These are phyloP conservation scores for Agelas oroides DNA, from an alignment of 37 sponge, comb jelly and placozoan genomes.

Conservation along the genomic window DNA sequence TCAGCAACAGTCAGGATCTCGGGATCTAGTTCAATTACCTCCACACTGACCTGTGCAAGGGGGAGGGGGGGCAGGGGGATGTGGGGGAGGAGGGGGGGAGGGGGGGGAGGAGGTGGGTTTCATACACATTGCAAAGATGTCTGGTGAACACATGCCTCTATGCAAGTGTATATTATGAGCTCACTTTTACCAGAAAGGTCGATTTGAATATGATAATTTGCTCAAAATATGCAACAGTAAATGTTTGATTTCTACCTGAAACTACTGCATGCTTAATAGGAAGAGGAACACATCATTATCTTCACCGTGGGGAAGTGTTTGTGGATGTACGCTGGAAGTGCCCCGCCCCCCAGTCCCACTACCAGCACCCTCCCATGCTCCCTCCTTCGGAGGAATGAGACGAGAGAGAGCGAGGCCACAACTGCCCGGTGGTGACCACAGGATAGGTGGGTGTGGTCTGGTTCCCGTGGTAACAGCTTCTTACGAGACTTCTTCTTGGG, in stretches of 20 bases:
- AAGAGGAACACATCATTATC: too few species aligned
- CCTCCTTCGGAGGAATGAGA: background rate
- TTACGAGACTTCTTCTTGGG: slow-evolving; percentile 13
- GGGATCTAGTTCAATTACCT: slow-evolving; percentile 79
- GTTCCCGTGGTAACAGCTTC: background rate
- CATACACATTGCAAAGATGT: too few species aligned
- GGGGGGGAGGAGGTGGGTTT: too few species aligned
- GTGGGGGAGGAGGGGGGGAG: background rate
- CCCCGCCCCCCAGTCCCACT: slow-evolving; percentile 90
- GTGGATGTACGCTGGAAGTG: slow-evolving; percentile 67
- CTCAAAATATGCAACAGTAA: too few species aligned
- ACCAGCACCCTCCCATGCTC: slow-evolving; percentile 39
- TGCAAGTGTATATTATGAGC: too few species aligned
- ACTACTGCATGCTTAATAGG: too few species aligned
- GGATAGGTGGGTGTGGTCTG: slow-evolving; percentile 46
- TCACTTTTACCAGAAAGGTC: too few species aligned
- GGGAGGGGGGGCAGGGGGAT: too few species aligned
- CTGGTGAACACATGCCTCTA: too few species aligned
- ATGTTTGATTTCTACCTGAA: too few species aligned
- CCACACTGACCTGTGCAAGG: slow-evolving; percentile 51
- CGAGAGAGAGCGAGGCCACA: slow-evolving; percentile 20
- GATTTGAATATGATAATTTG: too few species aligned
- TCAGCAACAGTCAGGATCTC: slow-evolving; percentile 74
- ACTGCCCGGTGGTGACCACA: slow-evolving; percentile 40
- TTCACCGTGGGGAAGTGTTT: slow-evolving; percentile 39